Percentiles rank a stretch among this genome's conserved stretches.
phyloP scores from a whole-genome alignment of 2,797 vertebrate genomes.

The Karalla daura region DNA sequence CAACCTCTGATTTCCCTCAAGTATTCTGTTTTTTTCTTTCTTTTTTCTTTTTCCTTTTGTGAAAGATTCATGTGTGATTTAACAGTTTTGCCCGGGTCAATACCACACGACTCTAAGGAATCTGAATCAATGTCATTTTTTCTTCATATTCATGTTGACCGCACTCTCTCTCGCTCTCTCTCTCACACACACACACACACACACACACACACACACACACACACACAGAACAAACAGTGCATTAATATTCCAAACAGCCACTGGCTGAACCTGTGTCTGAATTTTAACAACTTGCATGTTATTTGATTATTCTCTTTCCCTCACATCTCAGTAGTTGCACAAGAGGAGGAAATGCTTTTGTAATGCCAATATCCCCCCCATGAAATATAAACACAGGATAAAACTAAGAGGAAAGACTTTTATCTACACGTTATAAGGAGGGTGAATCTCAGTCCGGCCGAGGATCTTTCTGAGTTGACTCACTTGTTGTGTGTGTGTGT shows the following conservation, averaged over 20 bases:
- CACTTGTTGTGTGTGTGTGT: too few relatives aligned
- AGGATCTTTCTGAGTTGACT: too few relatives aligned
- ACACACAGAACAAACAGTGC: slow-evolving; percentile 32
- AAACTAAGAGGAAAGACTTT: slow-evolving; percentile 22
- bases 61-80: slow-evolving; percentile 38
- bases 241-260: slow-evolving; percentile 68
- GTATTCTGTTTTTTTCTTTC: slow-evolving; percentile 1
- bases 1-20: slow-evolving; percentile 19
- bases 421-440: not conserved
- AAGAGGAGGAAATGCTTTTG: slow-evolving; percentile 42
- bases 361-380: not conserved
- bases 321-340: slow-evolving; percentile 45
- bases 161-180: slow-evolving; percentile 14
- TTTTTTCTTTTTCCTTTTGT: not conserved
- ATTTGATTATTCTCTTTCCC: slow-evolving; percentile 56
- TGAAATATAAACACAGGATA: not conserved
- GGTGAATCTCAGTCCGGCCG: slow-evolving; percentile 7
- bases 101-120: slow-evolving; percentile 28
- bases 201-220: slow-evolving; percentile 21
- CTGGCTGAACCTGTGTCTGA: slow-evolving; percentile 53
- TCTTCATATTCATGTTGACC: slow-evolving; percentile 30
- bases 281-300: slow-evolving; percentile 55
- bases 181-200: slow-evolving; percentile 9
- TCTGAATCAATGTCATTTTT: slow-evolving; percentile 44
- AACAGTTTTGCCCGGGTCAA: slow-evolving; percentile 52